Evolutionary conservation across 2,888 invertebrate species (phyloP).

Genomic region (Metalampra italica): DNA sequence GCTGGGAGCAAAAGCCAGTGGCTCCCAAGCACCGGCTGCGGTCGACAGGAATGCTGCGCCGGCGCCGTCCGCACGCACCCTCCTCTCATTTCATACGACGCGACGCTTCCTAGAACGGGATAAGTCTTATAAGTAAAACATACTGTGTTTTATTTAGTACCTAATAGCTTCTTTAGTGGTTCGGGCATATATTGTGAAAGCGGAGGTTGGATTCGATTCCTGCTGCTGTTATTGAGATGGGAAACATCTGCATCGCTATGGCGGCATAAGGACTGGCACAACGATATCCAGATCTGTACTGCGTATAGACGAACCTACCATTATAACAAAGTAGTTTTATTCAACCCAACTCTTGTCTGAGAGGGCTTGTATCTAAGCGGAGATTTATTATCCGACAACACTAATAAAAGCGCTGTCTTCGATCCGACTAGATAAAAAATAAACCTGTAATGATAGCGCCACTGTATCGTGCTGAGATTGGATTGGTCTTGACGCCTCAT

Average conservation of each 20-base stretch:
- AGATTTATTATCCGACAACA: slow-evolving; percentile 6
- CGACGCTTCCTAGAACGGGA: slow-evolving; percentile 56
- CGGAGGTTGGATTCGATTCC: no score
- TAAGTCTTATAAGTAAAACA: slow-evolving; percentile 35
- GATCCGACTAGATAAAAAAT: slow-evolving; percentile 8
- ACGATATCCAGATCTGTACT: no score
- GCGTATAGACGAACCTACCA: no score
- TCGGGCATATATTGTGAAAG: no score
- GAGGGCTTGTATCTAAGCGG: neutral
- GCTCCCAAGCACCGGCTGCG: slow-evolving; percentile 60
- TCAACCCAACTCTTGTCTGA: neutral
- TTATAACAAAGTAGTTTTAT: no score
- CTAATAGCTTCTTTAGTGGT: no score
- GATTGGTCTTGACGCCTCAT: slow-evolving; percentile 11
- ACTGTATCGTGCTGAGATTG: slow-evolving; percentile 11
- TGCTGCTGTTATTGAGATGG: no score
- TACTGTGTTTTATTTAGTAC: slow-evolving; percentile 4
- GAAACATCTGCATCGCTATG: no score
- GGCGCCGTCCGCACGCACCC: slow-evolving; percentile 22
- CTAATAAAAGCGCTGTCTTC: neutral
- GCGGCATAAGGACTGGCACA: no score
- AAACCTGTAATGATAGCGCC: slow-evolving; percentile 14
- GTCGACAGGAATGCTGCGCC: slow-evolving; percentile 60
- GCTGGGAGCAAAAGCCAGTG: neutral
- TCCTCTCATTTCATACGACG: slow-evolving; percentile 52